Evolutionary conservation across 2,797 vertebrate genomes (phyloP), one percentile per base, ranked within the genome.

Genomic region (Mastacembelus armatus): DNA sequence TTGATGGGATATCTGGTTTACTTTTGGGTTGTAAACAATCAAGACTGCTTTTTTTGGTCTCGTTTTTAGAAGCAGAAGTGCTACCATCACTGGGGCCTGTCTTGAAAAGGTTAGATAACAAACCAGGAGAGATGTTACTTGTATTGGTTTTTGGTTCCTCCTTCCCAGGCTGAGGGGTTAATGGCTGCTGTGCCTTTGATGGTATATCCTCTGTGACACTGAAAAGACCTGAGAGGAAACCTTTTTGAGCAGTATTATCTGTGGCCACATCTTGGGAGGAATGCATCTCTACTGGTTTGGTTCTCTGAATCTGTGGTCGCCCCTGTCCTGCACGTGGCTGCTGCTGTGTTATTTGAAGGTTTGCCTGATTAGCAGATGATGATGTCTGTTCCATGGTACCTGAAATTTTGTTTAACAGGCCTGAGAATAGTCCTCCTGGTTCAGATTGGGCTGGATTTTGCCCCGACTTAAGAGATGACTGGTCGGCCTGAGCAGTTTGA

Each of bases 201-300:
- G 50, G 47, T 22, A 85, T 32, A 47, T 94, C 94, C 57, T 72
- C 93, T 51, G 92, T 88, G 47, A 65, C 71, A 73, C 79, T 92
- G 83, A 96, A 93, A 71, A 96, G 84, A 45, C 93, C 93, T 74
- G 95, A 94, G 38, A 96, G 85, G 64, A 96, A 92, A n/a, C 92
- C 88, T 78, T 94, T 94, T 71, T 88, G 70, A 62, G 78, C 38
- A 47, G 39, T 87, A 0, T 88, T 93, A 82, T 94, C 93, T 52
- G 58, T 36, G n/a, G 55, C 52, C 14, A 49, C 55, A 66, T 93
- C 89, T 68, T 90, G 85, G 18, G 85, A 69, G 12, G 85, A 79
- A 33, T 78, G 74, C 24, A 78, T 66, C 39, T 93, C 91, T 24
- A 93, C 84, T 59, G 78, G 91, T 86, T 92, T 94, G 30, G 85